Conservation (phyloP, 1,140 invertebrate species). For the Ceratosolen solmsi region DNA sequence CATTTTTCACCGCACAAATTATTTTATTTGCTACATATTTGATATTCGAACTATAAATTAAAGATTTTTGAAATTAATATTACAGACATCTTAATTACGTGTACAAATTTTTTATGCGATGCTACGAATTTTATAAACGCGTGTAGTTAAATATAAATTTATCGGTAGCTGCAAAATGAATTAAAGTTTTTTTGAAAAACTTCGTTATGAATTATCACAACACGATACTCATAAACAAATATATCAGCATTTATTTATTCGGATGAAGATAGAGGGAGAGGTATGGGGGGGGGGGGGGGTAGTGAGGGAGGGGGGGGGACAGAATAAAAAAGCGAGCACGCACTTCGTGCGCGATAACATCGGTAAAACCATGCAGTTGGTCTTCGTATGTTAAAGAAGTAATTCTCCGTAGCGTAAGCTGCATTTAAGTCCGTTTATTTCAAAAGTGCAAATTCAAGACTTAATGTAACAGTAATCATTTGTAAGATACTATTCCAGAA, state of each 20-base stretch:
- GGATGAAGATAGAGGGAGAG: neutral
- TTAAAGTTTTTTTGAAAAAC: conserved; percentile 3
- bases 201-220: conserved; percentile 15
- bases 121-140: conserved; percentile 2
- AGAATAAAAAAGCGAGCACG: conserved; percentile 10
- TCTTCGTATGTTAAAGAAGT: conserved; percentile 7
- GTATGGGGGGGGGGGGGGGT: no score
- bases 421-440: conserved; percentile 25
- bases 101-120: conserved; percentile 6
- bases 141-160: conserved; percentile 18
- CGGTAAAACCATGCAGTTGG: conserved; percentile 14
- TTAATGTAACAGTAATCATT: conserved; percentile 28
- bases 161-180: neutral
- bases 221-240: conserved; percentile 19
- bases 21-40: conserved; percentile 19
- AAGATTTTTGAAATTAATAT: conserved; percentile 12
- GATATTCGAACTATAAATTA: conserved; percentile 27
- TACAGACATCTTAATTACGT: conserved; percentile 20
- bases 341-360: conserved; percentile 25
- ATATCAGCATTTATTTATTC: conserved; percentile 23
- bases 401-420: neutral
- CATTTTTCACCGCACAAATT: conserved; percentile 23
- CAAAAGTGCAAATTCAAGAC: conserved; percentile 38
- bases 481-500: conserved; percentile 30
- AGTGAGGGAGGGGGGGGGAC: no score